These are phyloP conservation scores for Etheostoma nigrum DNA, from an alignment of 2,797 vertebrate genomes.

Conservation along the genomic window DNA sequence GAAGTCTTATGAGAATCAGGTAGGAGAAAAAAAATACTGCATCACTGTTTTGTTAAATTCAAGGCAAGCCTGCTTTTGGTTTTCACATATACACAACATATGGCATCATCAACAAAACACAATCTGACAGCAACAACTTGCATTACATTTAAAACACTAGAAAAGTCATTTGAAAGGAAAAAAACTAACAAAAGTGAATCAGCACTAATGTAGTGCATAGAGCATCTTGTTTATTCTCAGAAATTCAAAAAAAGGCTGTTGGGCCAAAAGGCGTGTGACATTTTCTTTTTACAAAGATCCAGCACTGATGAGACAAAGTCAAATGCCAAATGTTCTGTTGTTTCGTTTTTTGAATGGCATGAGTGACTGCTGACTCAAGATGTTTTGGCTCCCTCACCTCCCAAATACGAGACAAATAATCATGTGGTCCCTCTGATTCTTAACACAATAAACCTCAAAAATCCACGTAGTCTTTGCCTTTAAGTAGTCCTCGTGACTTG, in stretches of 20 bases:
- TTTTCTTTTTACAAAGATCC: constrained; percentile 67
- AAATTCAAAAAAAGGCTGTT: constrained; percentile 82
- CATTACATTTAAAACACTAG: constrained; percentile 90
- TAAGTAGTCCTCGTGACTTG: constrained; percentile 22
- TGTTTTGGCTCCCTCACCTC: constrained; percentile 18
- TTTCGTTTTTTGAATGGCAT: constrained; percentile 59
- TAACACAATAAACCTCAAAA: constrained; percentile 22
- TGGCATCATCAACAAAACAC: constrained; percentile 81
- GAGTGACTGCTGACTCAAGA: constrained; percentile 34
- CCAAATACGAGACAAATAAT: constrained; percentile 22
- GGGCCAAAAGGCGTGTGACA: constrained; percentile 63
- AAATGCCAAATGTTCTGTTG: constrained; percentile 65
- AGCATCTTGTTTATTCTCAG: constrained; percentile 81
- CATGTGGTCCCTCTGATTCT: constrained; percentile 32
- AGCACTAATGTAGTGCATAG: constrained; percentile 99
- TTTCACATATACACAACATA: constrained; percentile 78
- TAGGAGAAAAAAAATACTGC: constrained; percentile 47
- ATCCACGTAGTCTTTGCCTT: constrained; percentile 13
- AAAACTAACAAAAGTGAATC: constrained; percentile 79
- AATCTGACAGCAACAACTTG: constrained; percentile 81
- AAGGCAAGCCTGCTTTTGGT: constrained; percentile 78
- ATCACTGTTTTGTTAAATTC: constrained; percentile 58
- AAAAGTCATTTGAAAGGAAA: constrained; percentile 86
- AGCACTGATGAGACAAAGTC: constrained; percentile 64
- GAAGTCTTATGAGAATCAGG: constrained; percentile 13